These are phyloP conservation scores for Crambe crambe DNA, from an alignment of 37 sponge, comb jelly and placozoan genomes.

Conservation along the genomic window DNA sequence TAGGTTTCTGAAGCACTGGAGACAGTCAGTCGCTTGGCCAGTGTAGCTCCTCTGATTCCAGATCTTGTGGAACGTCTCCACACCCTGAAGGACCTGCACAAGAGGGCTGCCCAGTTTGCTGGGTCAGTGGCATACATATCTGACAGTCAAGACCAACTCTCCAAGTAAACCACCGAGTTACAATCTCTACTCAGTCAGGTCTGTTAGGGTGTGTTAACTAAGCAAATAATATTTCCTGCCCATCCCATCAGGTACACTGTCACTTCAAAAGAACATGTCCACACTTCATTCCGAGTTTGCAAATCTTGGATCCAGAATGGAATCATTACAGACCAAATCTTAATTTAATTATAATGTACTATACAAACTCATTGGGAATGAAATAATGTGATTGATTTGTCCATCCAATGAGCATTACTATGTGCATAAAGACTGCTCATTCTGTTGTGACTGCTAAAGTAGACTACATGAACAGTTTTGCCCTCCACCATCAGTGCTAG, in stretches of 20 bases:
- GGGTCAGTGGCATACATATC: slow-evolving; percentile 49
- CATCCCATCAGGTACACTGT: slow-evolving; percentile 20
- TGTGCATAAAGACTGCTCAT: too few relatives aligned
- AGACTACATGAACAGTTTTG: too few relatives aligned
- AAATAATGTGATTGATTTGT: too few relatives aligned
- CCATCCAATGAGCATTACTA: too few relatives aligned
- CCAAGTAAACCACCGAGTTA: slow-evolving; percentile 19
- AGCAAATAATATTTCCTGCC: too few relatives aligned
- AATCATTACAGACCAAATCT: slow-evolving; percentile 14
- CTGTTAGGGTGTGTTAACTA: neutral
- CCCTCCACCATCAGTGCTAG: too few relatives aligned
- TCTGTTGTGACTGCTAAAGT: too few relatives aligned
- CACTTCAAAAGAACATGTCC: slow-evolving; percentile 41
- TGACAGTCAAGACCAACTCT: slow-evolving; percentile 34
- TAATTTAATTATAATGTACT: neutral
- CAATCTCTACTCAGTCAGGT: slow-evolving; percentile 47
- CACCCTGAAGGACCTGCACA: slow-evolving; percentile 59
- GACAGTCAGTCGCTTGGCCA: neutral
- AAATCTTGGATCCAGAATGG: slow-evolving; percentile 39
- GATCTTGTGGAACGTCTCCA: slow-evolving; percentile 64
- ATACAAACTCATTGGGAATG: too few relatives aligned
- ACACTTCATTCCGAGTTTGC: slow-evolving; percentile 45
- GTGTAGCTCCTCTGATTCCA: slow-evolving; percentile 52
- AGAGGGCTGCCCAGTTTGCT: slow-evolving; percentile 61
- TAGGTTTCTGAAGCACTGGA: slow-evolving; percentile 55